phyloP scores from a whole-genome alignment of 2,113 vertebrate genomes.

The Apeltes quadracus region DNA sequence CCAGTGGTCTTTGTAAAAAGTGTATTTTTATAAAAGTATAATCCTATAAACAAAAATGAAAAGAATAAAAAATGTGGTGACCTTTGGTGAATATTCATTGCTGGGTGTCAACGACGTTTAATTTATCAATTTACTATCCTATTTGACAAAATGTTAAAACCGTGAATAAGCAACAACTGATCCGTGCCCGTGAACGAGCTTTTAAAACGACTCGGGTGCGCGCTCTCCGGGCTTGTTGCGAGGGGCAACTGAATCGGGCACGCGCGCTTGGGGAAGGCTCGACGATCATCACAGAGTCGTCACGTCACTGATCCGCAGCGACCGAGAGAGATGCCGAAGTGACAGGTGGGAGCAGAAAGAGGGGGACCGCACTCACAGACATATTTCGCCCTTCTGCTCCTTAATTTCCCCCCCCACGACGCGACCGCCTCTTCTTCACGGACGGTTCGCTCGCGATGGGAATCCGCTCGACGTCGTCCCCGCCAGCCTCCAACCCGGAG shows the following conservation, averaged over 20 bases:
- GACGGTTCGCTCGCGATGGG: slow-evolving; percentile 47
- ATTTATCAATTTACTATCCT: neutral
- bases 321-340: slow-evolving; percentile 79
- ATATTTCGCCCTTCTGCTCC: neutral
- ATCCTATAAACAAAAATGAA: neutral
- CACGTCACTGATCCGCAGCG: slow-evolving; percentile 83
- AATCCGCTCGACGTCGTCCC: slow-evolving; percentile 45
- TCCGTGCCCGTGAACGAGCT: slow-evolving; percentile 39
- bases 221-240: slow-evolving; percentile 77
- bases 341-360: slow-evolving; percentile 74
- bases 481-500: slow-evolving; percentile 57
- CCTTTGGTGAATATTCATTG: neutral
- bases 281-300: slow-evolving; percentile 61
- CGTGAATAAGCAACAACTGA: neutral
- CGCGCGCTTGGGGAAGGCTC: slow-evolving; percentile 74
- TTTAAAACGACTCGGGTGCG: slow-evolving; percentile 52
- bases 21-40: neutral
- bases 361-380: slow-evolving; percentile 20
- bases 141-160: neutral
- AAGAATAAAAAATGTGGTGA: neutral
- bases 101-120: neutral
- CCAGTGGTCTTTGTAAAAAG: slow-evolving; percentile 26
- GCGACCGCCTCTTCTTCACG: neutral
- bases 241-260: slow-evolving; percentile 74
- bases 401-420: neutral